A percentile compares a stretch with the other conserved stretches of the same genome.
These are phyloP conservation scores for Eueides isabella DNA, from an alignment of 1,140 invertebrate species.

Conservation along the genomic window DNA sequence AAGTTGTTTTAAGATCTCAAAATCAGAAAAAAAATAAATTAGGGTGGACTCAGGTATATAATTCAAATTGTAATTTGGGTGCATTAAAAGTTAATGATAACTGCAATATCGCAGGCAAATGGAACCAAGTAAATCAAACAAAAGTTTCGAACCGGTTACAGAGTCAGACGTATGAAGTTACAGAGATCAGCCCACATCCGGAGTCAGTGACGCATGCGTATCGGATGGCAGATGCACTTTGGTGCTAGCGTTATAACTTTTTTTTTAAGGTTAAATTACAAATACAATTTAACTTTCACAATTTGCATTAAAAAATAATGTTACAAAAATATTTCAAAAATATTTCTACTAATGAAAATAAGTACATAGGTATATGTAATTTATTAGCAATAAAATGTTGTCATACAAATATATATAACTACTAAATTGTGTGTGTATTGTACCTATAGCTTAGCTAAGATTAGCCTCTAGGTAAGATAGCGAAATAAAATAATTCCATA, in stretches of 20 bases:
- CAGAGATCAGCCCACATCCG: constrained; percentile 65
- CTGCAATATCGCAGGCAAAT: constrained; percentile 54
- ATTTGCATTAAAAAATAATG: background rate
- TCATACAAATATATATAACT: too few relatives aligned
- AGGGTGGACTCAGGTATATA: constrained; percentile 5
- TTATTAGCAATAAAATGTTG: too few relatives aligned
- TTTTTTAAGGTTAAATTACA: background rate
- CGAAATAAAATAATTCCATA: too few relatives aligned
- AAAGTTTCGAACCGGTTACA: constrained; percentile 44
- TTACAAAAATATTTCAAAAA: background rate
- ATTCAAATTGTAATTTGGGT: constrained; percentile 2
- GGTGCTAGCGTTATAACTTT: constrained; percentile 9
- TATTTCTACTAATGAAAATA: too few relatives aligned
- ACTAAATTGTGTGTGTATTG: too few relatives aligned
- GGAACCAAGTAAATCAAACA: constrained; percentile 47
- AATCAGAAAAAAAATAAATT: background rate
- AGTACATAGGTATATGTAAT: too few relatives aligned
- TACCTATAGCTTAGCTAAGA: too few relatives aligned
- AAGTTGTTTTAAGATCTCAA: background rate
- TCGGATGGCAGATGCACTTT: constrained; percentile 49
- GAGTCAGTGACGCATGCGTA: constrained; percentile 63
- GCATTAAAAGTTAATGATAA: constrained; percentile 43
- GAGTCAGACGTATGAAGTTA: constrained; percentile 50
- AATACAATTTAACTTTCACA: background rate
- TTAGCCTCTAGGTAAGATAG: too few relatives aligned